Evolutionary conservation across 2,888 invertebrate species (phyloP), one percentile per base, ranked within the genome.

Genomic region (Epirrita christyi): DNA sequence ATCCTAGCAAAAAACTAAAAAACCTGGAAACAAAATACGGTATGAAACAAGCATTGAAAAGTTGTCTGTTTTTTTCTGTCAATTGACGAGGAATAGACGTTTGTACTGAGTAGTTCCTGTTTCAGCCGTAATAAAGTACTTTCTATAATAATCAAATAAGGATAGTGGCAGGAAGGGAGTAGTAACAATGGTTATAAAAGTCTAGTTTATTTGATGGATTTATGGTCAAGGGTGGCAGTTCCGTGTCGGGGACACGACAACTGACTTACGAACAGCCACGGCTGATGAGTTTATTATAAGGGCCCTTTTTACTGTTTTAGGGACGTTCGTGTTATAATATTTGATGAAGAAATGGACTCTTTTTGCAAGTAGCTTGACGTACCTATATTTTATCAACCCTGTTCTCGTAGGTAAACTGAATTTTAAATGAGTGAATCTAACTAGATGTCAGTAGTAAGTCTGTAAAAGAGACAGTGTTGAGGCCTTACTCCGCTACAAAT

Each of bases 171-270:
- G 75, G 76, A 75, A 75, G 64, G 63, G 53, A 62, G 64, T 53
- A 62, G 59, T 67, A 71, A 67, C 61, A 57, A 58, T 57, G 68
- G 71, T 67, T 78, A 71, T 71, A 73, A 73, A 74, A 76, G 67
- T 71, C 63, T 68, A 71, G 76, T 75, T 72, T 59, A 65, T 73
- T 71, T 81, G 81, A 82, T 76, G 70, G 77, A 80, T 82, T 81
- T 83, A 82, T 79, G 70, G 75, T 66, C 67, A 65, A 70, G 75
- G 75, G 72, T 71, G 72, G 66, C 47, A 42, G 53, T 51, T 54
- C 43, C 53, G 48, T 52, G 58, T 62, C 62, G 62, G 61, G 61
- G 65, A 75, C 75, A 70, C 72, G 70, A 72, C 70, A 70, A 67
- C 66, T 59, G 61, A 74, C 77, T 76, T 72, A 70, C 53, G 56